Conservation (phyloP, 2,888 invertebrate genomes). For the Linyphia triangularis region DNA sequence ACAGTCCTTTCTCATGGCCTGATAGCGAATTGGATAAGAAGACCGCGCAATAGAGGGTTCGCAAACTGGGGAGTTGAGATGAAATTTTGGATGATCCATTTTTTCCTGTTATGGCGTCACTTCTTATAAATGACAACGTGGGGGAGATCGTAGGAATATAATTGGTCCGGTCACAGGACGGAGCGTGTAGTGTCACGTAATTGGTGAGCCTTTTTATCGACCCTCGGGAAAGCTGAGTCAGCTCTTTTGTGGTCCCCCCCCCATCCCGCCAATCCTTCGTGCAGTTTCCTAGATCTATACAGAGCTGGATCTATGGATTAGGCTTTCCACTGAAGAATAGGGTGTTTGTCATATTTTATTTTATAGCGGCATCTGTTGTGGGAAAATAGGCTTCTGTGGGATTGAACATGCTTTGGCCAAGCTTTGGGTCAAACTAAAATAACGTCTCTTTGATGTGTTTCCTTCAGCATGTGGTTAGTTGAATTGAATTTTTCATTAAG, state of each 20-base stretch:
- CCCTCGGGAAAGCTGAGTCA: constrained; percentile 43
- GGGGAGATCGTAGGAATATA: constrained; percentile 43
- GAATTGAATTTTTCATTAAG: too few species aligned
- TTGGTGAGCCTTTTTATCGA: constrained; percentile 29
- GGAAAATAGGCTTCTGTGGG: too few species aligned
- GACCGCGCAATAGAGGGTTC: neutral
- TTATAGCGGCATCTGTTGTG: too few species aligned
- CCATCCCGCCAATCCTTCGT: neutral
- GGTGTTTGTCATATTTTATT: too few species aligned
- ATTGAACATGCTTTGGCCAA: too few species aligned
- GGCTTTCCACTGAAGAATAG: too few species aligned
- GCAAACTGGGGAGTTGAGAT: neutral
- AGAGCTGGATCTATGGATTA: too few species aligned
- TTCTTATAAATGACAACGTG: constrained; percentile 39
- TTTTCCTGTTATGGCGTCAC: constrained; percentile 30
- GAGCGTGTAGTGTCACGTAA: constrained; percentile 39
- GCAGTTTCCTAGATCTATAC: too few species aligned
- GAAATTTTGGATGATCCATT: neutral
- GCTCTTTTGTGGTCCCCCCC: constrained; percentile 36
- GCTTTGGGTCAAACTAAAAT: too few species aligned
- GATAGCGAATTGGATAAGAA: constrained; percentile 39
- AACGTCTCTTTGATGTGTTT: too few species aligned
- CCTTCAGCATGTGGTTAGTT: too few species aligned
- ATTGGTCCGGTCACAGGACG: constrained; percentile 45
- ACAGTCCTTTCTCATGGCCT: neutral